Evolutionary conservation across 2,113 vertebrate genomes (phyloP), one percentile per base, ranked within the genome.

Genomic region (Bos javanicus): DNA sequence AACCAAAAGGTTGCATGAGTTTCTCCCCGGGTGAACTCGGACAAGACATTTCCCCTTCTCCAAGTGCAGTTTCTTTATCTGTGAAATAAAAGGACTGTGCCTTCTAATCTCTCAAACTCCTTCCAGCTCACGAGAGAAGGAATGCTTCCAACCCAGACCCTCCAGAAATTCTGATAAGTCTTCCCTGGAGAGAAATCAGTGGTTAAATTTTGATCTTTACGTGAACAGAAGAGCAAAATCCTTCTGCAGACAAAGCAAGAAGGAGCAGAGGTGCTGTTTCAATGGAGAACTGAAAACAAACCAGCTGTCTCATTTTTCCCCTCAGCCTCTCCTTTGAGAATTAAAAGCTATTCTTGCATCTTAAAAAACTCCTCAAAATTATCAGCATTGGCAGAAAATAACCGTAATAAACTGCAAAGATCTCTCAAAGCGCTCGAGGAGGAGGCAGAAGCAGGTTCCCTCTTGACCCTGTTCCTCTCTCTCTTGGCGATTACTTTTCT

Each of bases 211-310:
- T 60, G 95, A 85, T 74, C 43, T 56, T 84, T 57, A 26, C 36
- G 30, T 64, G 76, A 94, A 36, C 60, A 67, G 59, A 95, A 91
- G 76, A 95, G 33, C 25, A 94, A 86, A 52, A 36, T 74, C 21
- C 80, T 95, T 86, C 86, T 82, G 87, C 82, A 97, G 85, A 94
- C 86, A 88, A 81, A 96, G 91, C 57, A 94, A 87, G 74, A 94
- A 78, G 6, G 76, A 71, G 88, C 48, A 28, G 86, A 60, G 59
- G 33, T 52, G 23, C 14, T 43, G 16, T 90, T 96, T 74, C 11
- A 0, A 46, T n/a, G 10, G 39, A 80, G 50, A 83, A 26, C 17
- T 33, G 57, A 89, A 94, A 93, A 93, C 52, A 86, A 96, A 94
- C 25, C 6, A n/a, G 59, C 81, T 56, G n/a, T 56, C 90, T 94